Conservation (phyloP, 2,888 invertebrate species). For the Panopea generosa region DNA sequence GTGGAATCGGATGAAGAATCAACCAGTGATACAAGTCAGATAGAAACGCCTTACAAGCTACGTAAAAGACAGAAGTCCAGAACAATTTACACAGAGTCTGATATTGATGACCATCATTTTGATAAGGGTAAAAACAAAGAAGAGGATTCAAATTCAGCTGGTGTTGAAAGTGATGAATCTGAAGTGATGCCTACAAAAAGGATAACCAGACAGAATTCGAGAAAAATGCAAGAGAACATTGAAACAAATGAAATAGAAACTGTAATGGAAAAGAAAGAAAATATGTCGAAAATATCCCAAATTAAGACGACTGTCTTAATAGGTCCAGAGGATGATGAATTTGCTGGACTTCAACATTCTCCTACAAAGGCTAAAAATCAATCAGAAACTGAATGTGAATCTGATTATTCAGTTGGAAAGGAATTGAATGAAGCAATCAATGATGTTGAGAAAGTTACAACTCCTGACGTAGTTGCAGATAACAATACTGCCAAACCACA, state of each 20-base stretch:
- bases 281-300: not conserved
- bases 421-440: not conserved
- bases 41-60: too few species aligned
- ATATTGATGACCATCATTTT: too few species aligned
- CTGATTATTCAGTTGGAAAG: not conserved
- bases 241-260: too few species aligned
- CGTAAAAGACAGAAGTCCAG: too few species aligned
- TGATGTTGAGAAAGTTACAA: not conserved
- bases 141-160: not conserved
- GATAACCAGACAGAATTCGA: too few species aligned
- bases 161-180: not conserved
- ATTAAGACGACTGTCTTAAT: conserved; percentile 15
- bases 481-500: not conserved
- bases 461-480: not conserved
- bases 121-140: too few species aligned
- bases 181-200: too few species aligned
- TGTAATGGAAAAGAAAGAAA: not conserved
- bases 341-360: conserved; percentile 13
- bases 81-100: too few species aligned
- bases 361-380: not conserved
- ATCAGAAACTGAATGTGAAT: not conserved
- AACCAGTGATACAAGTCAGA: too few species aligned
- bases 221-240: too few species aligned
- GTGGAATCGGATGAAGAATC: too few species aligned
- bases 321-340: conserved; percentile 46